Base-by-base conservation (phyloP, 2,113 vertebrate genomes). In the Oriolus oriolus region DNA sequence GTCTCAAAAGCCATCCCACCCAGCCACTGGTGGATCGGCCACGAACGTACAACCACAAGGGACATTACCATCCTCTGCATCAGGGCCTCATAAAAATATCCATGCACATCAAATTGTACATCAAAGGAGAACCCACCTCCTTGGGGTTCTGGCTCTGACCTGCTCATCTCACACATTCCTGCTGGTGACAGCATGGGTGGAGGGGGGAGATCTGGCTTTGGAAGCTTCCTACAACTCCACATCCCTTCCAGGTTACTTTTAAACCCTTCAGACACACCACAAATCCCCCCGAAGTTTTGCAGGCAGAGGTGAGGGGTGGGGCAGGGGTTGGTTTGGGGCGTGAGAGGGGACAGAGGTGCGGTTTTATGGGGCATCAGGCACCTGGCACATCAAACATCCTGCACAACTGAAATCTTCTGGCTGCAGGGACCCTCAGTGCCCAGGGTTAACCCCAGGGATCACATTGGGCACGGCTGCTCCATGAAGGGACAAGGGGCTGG, bases 91-190 rank as follows among this genome's bases (percentile, higher is more conserved):
- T 1, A 3, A 37, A 6, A 73, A 75, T n/a, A 61, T 7, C 23
- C 35, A 3, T 0, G 0, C 31, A 27, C 24, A 4, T 0, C 13
- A 27, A 50, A 28, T 10, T 19, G 24, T 2, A 2, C 5, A 4
- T 7, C 10, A 60, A 60, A 80, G n/a, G 45, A 76, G 78, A 52
- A 53, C 19, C 42, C 68, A 44, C 5, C 24, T 23, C 50, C 1
- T 0, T 2, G 73, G 5, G 6, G 24, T 27, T 68, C 54, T 79
- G 88, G 35, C 50, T 93, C 76, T 68, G 69, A 78, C n/a, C 73
- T 27, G 10, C 63, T 63, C 90, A n/a, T 39, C 89, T 68, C 87
- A 39, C 31, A 37, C 41, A 18, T 52, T 61, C 49, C 65, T n/a
- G 45, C 33, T 71, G 84, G 42, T 35, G 82, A 31, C 16, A 64